These are phyloP conservation scores for Stegana nigrithorax DNA, from an alignment of 2,888 invertebrate species.

Conservation along the genomic window DNA sequence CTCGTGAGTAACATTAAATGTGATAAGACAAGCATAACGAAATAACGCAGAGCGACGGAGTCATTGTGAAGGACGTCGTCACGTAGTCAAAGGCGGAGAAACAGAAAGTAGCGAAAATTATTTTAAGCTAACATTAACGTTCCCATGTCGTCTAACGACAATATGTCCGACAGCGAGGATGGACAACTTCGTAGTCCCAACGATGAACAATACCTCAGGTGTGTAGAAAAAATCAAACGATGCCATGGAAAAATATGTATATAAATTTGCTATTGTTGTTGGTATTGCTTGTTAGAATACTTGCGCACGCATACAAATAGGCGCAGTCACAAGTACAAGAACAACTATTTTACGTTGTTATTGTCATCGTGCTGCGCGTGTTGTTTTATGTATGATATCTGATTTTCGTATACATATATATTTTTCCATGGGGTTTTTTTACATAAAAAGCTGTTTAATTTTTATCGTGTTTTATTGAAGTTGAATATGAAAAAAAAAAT, in stretches of 20 bases:
- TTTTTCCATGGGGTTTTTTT: conserved; percentile 36
- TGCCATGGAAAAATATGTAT: conserved; percentile 54
- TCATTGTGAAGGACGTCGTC: background rate
- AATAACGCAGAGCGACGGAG: background rate
- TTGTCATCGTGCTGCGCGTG: conserved; percentile 6
- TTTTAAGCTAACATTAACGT: no score
- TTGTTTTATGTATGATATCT: conserved; percentile 18
- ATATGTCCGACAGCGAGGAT: conserved; percentile 77
- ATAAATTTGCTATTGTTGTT: background rate
- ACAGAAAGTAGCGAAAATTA: background rate
- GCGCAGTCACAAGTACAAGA: conserved; percentile 10
- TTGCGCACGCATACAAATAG: conserved; percentile 37
- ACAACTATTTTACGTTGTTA: background rate
- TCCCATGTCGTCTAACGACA: conserved; percentile 40
- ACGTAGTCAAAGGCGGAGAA: background rate
- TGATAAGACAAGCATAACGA: background rate
- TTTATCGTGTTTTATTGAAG: background rate
- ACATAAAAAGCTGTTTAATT: conserved; percentile 24
- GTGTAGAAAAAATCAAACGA: conserved; percentile 50
- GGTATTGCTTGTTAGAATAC: conserved; percentile 46
- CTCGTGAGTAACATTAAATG: background rate
- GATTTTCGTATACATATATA: conserved; percentile 16
- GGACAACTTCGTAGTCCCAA: conserved; percentile 85
- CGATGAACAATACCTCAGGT: conserved; percentile 71
- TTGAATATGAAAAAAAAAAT: background rate